These are phyloP conservation scores for Lithobates sylvaticus DNA, from an alignment of 2,797 vertebrate genomes.

Conservation along the genomic window DNA sequence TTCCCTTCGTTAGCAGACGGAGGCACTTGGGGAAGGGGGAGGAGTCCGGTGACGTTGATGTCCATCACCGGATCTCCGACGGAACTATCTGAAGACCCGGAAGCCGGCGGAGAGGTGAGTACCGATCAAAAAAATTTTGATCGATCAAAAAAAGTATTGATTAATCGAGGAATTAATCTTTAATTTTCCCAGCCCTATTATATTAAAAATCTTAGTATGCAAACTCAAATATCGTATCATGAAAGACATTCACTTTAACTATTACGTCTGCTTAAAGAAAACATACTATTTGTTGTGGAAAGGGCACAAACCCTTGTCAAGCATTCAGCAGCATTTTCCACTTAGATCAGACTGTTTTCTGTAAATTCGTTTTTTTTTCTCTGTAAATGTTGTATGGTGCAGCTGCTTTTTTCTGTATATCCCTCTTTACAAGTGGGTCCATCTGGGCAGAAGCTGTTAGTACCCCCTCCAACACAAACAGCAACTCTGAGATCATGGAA, in stretches of 20 bases:
- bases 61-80: no score
- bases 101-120: no score
- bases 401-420: conserved; percentile 12
- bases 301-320: background rate
- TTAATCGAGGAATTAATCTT: no score
- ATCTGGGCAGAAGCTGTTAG: conserved; percentile 28
- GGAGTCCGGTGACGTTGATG: no score
- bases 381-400: conserved; percentile 4
- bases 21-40: no score
- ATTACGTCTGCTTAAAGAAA: background rate
- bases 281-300: conserved; percentile 11
- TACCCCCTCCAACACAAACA: conserved; percentile 40
- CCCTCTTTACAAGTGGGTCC: background rate
- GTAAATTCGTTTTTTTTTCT: background rate
- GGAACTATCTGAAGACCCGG: no score
- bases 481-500: conserved; percentile 31
- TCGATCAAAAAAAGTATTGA: no score
- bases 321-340: background rate
- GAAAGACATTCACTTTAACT: background rate
- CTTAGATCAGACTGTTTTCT: conserved; percentile 15
- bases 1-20: no score
- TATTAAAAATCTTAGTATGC: no score
- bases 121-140: no score
- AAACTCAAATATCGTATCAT: no score
- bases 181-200: no score